Evolutionary conservation across 35 echinoderm and acorn worm genomes (phyloP), one percentile per base, ranked within the genome.

Genomic region (Hemicentrotus pulcherrimus): DNA sequence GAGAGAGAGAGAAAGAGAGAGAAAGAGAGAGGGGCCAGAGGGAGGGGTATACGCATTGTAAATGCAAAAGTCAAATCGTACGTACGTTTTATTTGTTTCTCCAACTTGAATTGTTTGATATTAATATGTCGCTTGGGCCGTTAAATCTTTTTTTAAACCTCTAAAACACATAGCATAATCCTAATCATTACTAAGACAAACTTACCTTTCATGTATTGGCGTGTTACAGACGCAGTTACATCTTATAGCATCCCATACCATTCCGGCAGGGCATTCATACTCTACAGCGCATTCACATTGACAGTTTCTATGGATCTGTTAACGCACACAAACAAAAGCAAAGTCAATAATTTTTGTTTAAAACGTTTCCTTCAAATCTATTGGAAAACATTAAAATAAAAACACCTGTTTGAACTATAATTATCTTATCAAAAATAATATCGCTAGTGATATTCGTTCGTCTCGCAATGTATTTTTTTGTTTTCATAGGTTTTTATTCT

Each of bases 191-290:
- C 19, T 2, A 86, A 31, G 19, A 22, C 0, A 22, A 86, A 28
- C 22, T 94, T 95, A 97, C 96, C 96, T 97, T 55, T 97, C 47
- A 16, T 94, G 19, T 32, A 52, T 19, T 11, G 95, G 95, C 15
- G 55, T 32, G 48, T 65, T 85, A 88, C 96, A 97, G 14, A 95
- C 78, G 50, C 96, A 97, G 32, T 94, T 85, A 95, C 96, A 97
- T 19, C 92, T 31, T 24, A 94, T 33, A 35, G 91, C 90, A 61
- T 97, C 96, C 96, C 96, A 97, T 13, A 93, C 31, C 95, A 94
- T 95, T 16, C 85, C 91, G 3, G 85, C 61, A 0, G 95, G 96
- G 93, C 96, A 97, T 12, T 86, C 61, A 41, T 94, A 19, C 19
- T 60, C 47, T 22, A 47, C 91, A 28, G 41, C 87, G 47, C 96